These are phyloP conservation scores for Micronisus gabar DNA, from an alignment of 2,113 vertebrate species.

Conservation along the genomic window DNA sequence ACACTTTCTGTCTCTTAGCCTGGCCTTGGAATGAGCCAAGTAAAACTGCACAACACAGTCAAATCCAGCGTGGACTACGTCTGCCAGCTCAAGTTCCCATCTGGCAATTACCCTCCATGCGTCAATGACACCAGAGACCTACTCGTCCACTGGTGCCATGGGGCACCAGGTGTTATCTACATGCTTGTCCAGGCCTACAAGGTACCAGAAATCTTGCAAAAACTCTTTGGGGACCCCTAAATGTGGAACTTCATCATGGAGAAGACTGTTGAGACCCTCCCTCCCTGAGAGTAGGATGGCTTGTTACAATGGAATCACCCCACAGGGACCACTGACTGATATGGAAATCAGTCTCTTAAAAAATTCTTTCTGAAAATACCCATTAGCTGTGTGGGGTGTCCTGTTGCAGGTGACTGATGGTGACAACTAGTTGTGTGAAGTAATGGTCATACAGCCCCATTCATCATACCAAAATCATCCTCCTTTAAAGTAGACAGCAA, in stretches of 20 bases:
- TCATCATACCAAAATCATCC: background rate
- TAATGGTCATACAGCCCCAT: background rate
- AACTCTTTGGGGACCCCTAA: background rate
- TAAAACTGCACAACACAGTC: slow-evolving; percentile 77
- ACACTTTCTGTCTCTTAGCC: slow-evolving; percentile 52
- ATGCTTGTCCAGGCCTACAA: slow-evolving; percentile 93
- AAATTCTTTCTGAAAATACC: background rate
- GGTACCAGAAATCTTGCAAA: slow-evolving; percentile 65
- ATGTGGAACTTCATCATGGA: background rate
- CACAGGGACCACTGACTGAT: background rate
- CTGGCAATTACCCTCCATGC: slow-evolving; percentile 92
- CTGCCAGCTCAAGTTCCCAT: slow-evolving; percentile 85
- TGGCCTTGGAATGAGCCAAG: slow-evolving; percentile 72
- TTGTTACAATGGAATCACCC: background rate
- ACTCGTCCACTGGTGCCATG: slow-evolving; percentile 96
- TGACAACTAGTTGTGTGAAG: background rate
- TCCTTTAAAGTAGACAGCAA: background rate
- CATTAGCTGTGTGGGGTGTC: background rate
- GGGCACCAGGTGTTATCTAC: slow-evolving; percentile 90
- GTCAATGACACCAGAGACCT: slow-evolving; percentile 86
- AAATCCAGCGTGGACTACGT: slow-evolving; percentile 92
- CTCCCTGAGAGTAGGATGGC: background rate
- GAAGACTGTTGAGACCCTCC: background rate
- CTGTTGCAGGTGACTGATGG: background rate
- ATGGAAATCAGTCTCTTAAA: background rate